Base-by-base conservation (phyloP, 2,113 vertebrate species). In the Petroica traversi region DNA sequence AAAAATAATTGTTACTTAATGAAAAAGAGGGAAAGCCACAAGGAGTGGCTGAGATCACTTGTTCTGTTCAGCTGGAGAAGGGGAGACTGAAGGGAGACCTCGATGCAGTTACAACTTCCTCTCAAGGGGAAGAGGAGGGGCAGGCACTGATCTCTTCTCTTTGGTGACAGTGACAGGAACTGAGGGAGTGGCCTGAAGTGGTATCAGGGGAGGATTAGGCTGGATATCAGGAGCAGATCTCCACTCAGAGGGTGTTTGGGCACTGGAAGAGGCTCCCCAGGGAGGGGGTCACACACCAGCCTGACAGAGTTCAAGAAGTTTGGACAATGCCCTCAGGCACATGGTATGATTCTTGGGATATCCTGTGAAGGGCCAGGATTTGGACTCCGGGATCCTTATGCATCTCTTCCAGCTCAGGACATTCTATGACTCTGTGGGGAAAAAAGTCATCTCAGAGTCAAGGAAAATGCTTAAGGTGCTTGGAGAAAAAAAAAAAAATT, bases 201-300 rank as follows among this genome's bases (percentile, higher is more conserved):
- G 62, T 77, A 28, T 36, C 11, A 51, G 26, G 22, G 12, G 2
- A 68, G 38, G 7, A 33, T 59, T 51, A 38, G 18, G 9, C 0
- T 36, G 9, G 1, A 3, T 19, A 36, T 19, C 7, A 43, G 45
- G 5, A 23, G 59, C 33, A 51, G 5, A 3, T 28, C 2, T 36
- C 43, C 11, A 19, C 9, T 2, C 5, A 25, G 13, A 43, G 11
- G 19, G 11, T 41, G 51, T 2, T 0, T 77, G 63, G 5, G 33
- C 5, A 28, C 33, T 20, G 16, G 28, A 23, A 23, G 2, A 38
- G 15, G 8, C 5, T 48, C 34, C 12, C 2, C 34, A 57, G 33
- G 8, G 52, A 33, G 33, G 16, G 12, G 11, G 26, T 36, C 62
- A 68, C 25, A 43, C 33, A 36, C 18, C 22, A 45, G 23, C 18